These are phyloP conservation scores for Spodoptera frugiperda DNA, from an alignment of 1,140 invertebrate species.

Conservation along the genomic window DNA sequence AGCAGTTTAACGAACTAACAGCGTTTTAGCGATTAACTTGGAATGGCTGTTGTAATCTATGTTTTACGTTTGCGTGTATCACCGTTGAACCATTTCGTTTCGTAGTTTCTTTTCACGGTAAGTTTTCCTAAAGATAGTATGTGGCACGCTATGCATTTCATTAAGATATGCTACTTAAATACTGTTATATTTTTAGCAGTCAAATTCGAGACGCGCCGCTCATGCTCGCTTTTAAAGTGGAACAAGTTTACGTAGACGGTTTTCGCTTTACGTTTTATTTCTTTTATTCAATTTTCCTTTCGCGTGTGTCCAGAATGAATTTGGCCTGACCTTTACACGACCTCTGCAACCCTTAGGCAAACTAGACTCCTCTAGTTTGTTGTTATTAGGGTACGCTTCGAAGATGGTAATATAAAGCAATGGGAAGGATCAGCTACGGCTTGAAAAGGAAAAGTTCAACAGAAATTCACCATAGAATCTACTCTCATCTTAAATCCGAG, in stretches of 20 bases:
- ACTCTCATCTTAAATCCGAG: too few relatives aligned
- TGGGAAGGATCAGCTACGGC: background rate
- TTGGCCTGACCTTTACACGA: slow-evolving; percentile 10
- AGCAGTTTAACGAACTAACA: slow-evolving; percentile 54
- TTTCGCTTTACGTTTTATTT: background rate
- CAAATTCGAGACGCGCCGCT: background rate
- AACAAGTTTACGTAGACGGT: background rate
- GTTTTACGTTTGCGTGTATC: slow-evolving; percentile 37
- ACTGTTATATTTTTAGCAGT: slow-evolving; percentile 9
- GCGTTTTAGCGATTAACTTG: slow-evolving; percentile 50
- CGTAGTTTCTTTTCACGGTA: slow-evolving; percentile 18
- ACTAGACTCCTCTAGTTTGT: slow-evolving; percentile 20
- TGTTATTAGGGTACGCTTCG: slow-evolving; percentile 23
- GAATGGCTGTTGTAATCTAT: slow-evolving; percentile 44
- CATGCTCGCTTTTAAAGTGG: background rate
- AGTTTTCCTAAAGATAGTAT: slow-evolving; percentile 20
- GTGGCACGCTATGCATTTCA: slow-evolving; percentile 33
- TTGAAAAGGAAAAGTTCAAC: background rate
- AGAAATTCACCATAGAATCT: too few relatives aligned
- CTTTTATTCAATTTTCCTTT: slow-evolving; percentile 26
- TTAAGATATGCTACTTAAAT: slow-evolving; percentile 20
- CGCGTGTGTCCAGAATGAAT: slow-evolving; percentile 20
- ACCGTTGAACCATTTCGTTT: slow-evolving; percentile 13
- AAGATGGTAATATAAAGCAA: slow-evolving; percentile 8
- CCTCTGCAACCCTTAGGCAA: slow-evolving; percentile 14